A percentile compares a stretch with the other conserved stretches of the same genome.
phyloP scores from a whole-genome alignment of 2,888 invertebrate species.

The Strigamia transsilvanica region DNA sequence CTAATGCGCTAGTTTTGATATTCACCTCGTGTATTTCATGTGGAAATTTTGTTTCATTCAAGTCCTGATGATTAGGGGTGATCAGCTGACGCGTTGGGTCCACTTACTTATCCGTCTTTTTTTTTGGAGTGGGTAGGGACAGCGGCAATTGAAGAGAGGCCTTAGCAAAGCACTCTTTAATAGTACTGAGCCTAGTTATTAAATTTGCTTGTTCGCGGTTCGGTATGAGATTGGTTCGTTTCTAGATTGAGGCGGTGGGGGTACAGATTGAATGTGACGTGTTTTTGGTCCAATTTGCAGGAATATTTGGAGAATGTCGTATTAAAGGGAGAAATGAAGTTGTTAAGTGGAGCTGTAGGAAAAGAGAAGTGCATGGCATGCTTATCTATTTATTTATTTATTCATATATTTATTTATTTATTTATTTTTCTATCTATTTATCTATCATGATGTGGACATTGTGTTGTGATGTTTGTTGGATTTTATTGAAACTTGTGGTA shows the following conservation, averaged over 20 bases:
- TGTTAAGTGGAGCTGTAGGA: too few relatives aligned
- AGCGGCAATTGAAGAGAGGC: constrained; percentile 32
- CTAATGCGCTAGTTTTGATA: background rate
- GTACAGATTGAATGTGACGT: constrained; percentile 15
- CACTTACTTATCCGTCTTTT: background rate
- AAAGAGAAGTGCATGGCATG: too few relatives aligned
- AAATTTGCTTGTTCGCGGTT: constrained; percentile 34
- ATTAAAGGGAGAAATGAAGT: background rate
- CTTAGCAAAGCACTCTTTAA: constrained; percentile 48
- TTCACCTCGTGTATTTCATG: background rate
- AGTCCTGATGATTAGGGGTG: background rate
- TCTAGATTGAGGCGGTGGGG: background rate
- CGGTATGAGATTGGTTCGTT: background rate
- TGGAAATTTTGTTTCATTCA: constrained; percentile 9
- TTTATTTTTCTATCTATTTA: too few relatives aligned
- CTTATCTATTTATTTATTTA: too few relatives aligned
- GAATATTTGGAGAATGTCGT: constrained; percentile 1
- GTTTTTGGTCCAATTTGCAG: background rate
- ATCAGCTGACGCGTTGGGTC: constrained; percentile 24
- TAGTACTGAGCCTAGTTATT: constrained; percentile 18
- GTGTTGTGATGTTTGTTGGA: too few relatives aligned
- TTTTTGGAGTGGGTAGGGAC: background rate
- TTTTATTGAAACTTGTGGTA: too few relatives aligned
- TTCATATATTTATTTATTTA: too few relatives aligned
- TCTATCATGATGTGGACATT: too few relatives aligned